Percentiles rank a stretch among this genome's conserved stretches.
phyloP scores from a whole-genome alignment of 2,888 invertebrate genomes.

The Drosophila pegasa region DNA sequence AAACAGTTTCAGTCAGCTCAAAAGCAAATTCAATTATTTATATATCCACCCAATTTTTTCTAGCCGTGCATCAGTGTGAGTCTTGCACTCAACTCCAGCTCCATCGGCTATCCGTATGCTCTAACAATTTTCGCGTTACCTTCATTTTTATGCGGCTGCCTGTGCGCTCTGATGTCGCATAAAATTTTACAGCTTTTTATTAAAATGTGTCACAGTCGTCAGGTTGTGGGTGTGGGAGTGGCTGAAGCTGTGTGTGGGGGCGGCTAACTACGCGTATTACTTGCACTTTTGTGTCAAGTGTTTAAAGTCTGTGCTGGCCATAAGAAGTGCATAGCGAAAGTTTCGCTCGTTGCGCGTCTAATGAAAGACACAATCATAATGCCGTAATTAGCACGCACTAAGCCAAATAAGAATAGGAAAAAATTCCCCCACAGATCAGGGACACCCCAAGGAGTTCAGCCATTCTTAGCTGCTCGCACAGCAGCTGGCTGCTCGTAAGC shows the following conservation, averaged over 20 bases:
- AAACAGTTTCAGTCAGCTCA: too few relatives aligned
- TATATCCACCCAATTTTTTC: slow-evolving; percentile 16
- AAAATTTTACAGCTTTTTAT: slow-evolving; percentile 72
- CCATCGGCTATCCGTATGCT: slow-evolving; percentile 27
- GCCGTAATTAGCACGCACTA: slow-evolving; percentile 71
- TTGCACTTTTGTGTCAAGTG: slow-evolving; percentile 60
- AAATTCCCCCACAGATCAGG: slow-evolving; percentile 2
- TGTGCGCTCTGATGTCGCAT: slow-evolving; percentile 51
- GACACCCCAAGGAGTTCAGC: slow-evolving; percentile 9
- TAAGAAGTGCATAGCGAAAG: slow-evolving; percentile 64
- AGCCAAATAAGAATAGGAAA: slow-evolving; percentile 37
- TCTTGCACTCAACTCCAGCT: slow-evolving; percentile 32
- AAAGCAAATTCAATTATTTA: too few relatives aligned
- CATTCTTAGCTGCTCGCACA: neutral
- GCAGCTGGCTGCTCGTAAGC: slow-evolving; percentile 38
- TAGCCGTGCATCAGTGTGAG: slow-evolving; percentile 31
- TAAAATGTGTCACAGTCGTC: slow-evolving; percentile 60
- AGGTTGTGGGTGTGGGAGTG: slow-evolving; percentile 16
- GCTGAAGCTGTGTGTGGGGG: slow-evolving; percentile 12
- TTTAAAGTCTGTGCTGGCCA: slow-evolving; percentile 43
- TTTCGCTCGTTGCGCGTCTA: slow-evolving; percentile 59
- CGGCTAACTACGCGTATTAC: slow-evolving; percentile 56
- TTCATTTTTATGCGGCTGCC: slow-evolving; percentile 62
- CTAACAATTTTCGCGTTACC: slow-evolving; percentile 26
- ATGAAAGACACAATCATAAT: slow-evolving; percentile 75